Percentiles rank a stretch among this genome's conserved stretches.
phyloP scores from a whole-genome alignment of 2,113 vertebrate genomes.

The Pollimyrus isidori region DNA sequence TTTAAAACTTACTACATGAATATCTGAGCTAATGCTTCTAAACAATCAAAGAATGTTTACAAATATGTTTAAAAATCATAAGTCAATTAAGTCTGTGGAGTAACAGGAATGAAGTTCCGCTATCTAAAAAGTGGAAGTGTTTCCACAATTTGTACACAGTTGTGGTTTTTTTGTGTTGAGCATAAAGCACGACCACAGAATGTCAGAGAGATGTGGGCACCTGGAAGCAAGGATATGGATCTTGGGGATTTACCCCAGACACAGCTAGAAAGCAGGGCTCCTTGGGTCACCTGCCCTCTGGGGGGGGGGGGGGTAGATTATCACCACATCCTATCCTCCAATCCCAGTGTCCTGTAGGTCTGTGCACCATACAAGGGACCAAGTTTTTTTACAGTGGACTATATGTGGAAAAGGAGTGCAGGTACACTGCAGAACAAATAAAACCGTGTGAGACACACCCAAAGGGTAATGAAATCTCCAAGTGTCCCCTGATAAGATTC shows the following conservation, averaged over 20 bases:
- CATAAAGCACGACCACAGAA: background rate
- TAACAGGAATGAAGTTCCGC: too few relatives aligned
- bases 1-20: too few relatives aligned
- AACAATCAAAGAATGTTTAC: too few relatives aligned
- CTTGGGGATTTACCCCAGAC: background rate
- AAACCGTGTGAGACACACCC: background rate
- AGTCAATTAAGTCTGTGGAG: too few relatives aligned
- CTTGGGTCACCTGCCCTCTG: background rate
- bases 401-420: background rate
- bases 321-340: background rate
- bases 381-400: background rate
- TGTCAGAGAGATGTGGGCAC: background rate
- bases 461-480: background rate
- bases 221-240: background rate
- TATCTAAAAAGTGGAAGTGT: too few relatives aligned
- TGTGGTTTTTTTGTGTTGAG: background rate
- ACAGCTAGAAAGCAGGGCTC: background rate
- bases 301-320: background rate
- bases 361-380: background rate
- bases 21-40: too few relatives aligned
- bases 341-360: background rate
- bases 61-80: too few relatives aligned
- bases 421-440: background rate
- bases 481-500: background rate
- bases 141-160: background rate